Conservation (phyloP, 2,797 vertebrate genomes). For the Steatocranus sp. region DNA sequence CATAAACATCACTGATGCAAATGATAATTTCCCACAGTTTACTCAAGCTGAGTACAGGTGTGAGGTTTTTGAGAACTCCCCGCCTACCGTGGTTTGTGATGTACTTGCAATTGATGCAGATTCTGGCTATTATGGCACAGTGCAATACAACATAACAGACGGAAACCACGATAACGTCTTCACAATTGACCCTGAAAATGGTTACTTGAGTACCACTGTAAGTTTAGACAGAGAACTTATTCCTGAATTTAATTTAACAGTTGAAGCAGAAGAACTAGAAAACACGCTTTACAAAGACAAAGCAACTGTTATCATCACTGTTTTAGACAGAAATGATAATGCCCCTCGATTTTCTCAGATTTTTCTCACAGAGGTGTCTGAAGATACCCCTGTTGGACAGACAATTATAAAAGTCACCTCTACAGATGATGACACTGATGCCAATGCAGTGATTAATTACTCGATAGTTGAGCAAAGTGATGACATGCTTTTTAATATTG, state of each 20-base stretch:
- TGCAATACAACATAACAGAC: slow-evolving; percentile 69
- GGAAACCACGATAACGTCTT: slow-evolving; percentile 67
- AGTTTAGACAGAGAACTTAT: slow-evolving; percentile 73
- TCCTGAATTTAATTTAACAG: slow-evolving; percentile 61
- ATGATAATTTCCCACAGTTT: slow-evolving; percentile 77
- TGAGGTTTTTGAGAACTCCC: slow-evolving; percentile 73
- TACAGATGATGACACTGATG: slow-evolving; percentile 68
- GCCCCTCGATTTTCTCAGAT: slow-evolving; percentile 73
- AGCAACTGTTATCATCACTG: slow-evolving; percentile 52
- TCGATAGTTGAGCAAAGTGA: slow-evolving; percentile 53
- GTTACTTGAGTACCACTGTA: slow-evolving; percentile 62
- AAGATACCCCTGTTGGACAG: slow-evolving; percentile 68
- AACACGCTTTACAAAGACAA: slow-evolving; percentile 49
- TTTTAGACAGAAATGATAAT: slow-evolving; percentile 79
- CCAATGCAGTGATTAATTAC: slow-evolving; percentile 66
- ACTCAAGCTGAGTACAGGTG: slow-evolving; percentile 67
- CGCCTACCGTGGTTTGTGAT: slow-evolving; percentile 61
- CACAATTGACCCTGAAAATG: slow-evolving; percentile 64
- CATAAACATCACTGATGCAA: slow-evolving; percentile 71
- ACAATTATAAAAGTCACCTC: slow-evolving; percentile 61
- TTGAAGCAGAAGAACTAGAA: slow-evolving; percentile 68
- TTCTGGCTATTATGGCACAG: slow-evolving; percentile 51
- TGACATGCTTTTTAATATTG: slow-evolving; percentile 65
- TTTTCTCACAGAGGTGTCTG: slow-evolving; percentile 62
- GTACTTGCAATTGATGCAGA: slow-evolving; percentile 75